Evolutionary conservation across 2,797 vertebrate species (phyloP).

Genomic region (Periparus ater): DNA sequence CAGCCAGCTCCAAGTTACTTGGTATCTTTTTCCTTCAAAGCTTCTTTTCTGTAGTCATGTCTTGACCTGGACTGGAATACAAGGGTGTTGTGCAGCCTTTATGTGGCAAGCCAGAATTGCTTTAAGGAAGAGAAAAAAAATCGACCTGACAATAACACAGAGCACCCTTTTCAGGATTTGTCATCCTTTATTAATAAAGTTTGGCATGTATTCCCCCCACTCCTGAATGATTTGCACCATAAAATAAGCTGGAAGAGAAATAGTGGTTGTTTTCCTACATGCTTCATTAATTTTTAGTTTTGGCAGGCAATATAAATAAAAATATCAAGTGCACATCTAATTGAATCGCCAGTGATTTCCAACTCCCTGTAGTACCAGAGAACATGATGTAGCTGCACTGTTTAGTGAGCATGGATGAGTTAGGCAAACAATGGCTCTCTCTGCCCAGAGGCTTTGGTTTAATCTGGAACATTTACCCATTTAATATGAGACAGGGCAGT

Average conservation of each 20-base stretch:
- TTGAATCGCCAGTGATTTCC: slow-evolving; percentile 69
- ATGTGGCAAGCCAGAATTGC: neutral
- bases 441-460: slow-evolving; percentile 47
- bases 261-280: slow-evolving; percentile 69
- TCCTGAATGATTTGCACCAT: slow-evolving; percentile 66
- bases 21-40: neutral
- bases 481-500: neutral
- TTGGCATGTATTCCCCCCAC: slow-evolving; percentile 49
- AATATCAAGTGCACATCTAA: slow-evolving; percentile 70
- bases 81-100: neutral
- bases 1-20: neutral
- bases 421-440: slow-evolving; percentile 58
- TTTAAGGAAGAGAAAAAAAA: slow-evolving; percentile 12
- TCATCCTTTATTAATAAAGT: slow-evolving; percentile 59
- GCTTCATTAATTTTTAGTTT: slow-evolving; percentile 79
- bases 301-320: slow-evolving; percentile 73
- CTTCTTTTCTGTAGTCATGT: neutral
- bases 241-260: slow-evolving; percentile 69
- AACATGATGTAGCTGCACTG: slow-evolving; percentile 60
- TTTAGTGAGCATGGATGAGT: slow-evolving; percentile 52
- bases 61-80: slow-evolving; percentile 23
- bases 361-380: slow-evolving; percentile 47
- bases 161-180: slow-evolving; percentile 4
- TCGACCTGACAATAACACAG: neutral
- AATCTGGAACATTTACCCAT: slow-evolving; percentile 22